Evolutionary conservation across 2,113 vertebrate species (phyloP).

Genomic region (Glareola pratincola): DNA sequence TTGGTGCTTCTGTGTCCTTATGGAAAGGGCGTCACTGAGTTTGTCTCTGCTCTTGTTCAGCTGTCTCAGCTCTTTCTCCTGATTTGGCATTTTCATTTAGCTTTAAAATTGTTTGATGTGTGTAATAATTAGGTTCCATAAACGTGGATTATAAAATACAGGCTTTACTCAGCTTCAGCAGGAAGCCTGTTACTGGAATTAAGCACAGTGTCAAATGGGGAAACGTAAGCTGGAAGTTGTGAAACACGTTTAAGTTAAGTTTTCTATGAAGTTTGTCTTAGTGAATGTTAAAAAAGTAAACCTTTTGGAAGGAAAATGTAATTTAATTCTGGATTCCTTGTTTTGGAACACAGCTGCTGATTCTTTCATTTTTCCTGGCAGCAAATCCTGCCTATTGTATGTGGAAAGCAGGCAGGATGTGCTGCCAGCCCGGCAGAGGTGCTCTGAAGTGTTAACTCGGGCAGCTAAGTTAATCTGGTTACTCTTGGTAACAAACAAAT

Average conservation of each 20-base stretch:
- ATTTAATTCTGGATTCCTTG: neutral
- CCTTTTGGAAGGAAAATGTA: neutral
- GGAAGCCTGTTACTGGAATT: neutral
- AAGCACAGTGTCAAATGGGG: rapidly evolving
- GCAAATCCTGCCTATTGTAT: conserved; percentile 29
- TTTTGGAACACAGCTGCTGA: conserved; percentile 38
- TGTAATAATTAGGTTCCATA: neutral
- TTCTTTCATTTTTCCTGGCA: conserved; percentile 57
- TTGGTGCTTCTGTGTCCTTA: neutral
- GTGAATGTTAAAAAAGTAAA: neutral
- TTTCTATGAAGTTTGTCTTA: neutral
- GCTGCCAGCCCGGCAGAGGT: neutral
- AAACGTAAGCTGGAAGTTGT: neutral
- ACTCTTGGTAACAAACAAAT: neutral
- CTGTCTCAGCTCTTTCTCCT: neutral
- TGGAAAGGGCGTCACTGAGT: neutral
- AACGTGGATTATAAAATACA: neutral
- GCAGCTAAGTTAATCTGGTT: neutral
- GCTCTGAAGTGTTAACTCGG: neutral
- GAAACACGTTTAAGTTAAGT: neutral
- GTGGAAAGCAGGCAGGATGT: conserved; percentile 44
- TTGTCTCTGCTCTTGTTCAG: neutral
- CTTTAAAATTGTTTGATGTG: neutral
- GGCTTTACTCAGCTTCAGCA: neutral
- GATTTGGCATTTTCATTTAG: neutral